phyloP scores from a whole-genome alignment of 2,113 vertebrate genomes.

The Amazona vittata region DNA sequence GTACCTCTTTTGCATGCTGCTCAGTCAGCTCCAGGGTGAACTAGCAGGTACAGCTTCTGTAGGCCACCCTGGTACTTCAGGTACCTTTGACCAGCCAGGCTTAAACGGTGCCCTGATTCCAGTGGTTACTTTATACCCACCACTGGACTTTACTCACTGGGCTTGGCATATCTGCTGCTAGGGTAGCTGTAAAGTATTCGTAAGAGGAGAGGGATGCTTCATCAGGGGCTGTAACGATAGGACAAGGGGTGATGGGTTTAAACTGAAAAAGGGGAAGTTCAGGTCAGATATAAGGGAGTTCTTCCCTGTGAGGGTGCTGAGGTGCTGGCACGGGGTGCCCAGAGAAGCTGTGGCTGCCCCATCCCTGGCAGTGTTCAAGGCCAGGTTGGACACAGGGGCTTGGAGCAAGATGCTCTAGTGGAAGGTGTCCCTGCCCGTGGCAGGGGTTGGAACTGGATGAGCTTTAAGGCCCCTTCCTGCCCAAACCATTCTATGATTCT shows the following conservation, averaged over 20 bases:
- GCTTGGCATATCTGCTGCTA: not conserved
- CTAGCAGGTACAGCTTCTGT: fast-evolving
- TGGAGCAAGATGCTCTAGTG: too few species aligned
- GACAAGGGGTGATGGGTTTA: not conserved
- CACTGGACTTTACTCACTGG: not conserved
- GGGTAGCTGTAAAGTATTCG: not conserved
- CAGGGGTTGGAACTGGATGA: too few species aligned
- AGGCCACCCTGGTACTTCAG: not conserved
- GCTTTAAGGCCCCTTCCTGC: too few species aligned
- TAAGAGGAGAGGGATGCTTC: not conserved
- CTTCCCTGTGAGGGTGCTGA: not conserved
- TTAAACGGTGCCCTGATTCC: not conserved
- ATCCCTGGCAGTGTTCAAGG: too few species aligned
- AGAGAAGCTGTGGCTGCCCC: not conserved
- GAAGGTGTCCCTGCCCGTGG: too few species aligned
- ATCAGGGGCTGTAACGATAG: not conserved
- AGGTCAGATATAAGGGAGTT: not conserved
- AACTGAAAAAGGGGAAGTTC: not conserved
- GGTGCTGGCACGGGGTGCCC: not conserved
- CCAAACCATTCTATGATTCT: too few species aligned
- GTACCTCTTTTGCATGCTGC: not conserved
- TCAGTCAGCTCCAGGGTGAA: not conserved
- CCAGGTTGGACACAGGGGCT: too few species aligned
- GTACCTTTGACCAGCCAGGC: not conserved
- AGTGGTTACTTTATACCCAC: not conserved